Conservation (phyloP, 92 coral and sea anemone genomes). For the Siderastrea radians region DNA sequence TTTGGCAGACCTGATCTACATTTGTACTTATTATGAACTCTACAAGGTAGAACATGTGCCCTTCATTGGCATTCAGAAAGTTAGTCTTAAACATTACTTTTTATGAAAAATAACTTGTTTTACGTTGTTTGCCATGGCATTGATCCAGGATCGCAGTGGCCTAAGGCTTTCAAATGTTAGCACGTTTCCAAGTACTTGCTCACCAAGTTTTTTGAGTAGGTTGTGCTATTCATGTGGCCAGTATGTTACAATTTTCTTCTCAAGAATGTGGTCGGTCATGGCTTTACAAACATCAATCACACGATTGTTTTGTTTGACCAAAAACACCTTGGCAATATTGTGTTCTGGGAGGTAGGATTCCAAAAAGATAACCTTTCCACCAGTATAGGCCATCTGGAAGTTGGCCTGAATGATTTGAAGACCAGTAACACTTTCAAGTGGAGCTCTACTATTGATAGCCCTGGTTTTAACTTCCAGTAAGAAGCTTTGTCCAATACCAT, state of each 20-base stretch:
- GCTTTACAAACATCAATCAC: slow-evolving; percentile 44
- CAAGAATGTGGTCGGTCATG: slow-evolving; percentile 36
- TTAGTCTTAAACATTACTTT: too few relatives aligned
- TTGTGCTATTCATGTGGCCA: slow-evolving; percentile 62
- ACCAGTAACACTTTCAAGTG: slow-evolving; percentile 35
- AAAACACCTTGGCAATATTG: slow-evolving; percentile 35
- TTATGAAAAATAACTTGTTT: slow-evolving; percentile 21
- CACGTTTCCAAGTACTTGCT: slow-evolving; percentile 21
- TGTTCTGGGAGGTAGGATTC: slow-evolving; percentile 56
- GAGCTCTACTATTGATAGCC: slow-evolving; percentile 48
- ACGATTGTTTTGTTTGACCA: slow-evolving; percentile 22
- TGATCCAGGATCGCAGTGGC: slow-evolving; percentile 40
- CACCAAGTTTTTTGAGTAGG: slow-evolving; percentile 41
- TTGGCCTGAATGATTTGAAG: slow-evolving; percentile 52
- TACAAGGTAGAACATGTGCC: too few relatives aligned
- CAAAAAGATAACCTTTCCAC: slow-evolving; percentile 39
- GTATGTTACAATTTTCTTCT: slow-evolving; percentile 16
- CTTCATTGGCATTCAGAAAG: too few relatives aligned
- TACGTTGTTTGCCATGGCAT: slow-evolving; percentile 37
- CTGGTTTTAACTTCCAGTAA: slow-evolving; percentile 48
- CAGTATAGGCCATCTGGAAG: slow-evolving; percentile 60
- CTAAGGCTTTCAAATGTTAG: slow-evolving; percentile 46
- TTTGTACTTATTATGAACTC: too few relatives aligned
- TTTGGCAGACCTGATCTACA: too few relatives aligned
- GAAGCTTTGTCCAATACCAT: slow-evolving; percentile 30